Base-by-base conservation (phyloP, 2,113 vertebrate species). In the Phoenicopterus ruber region DNA sequence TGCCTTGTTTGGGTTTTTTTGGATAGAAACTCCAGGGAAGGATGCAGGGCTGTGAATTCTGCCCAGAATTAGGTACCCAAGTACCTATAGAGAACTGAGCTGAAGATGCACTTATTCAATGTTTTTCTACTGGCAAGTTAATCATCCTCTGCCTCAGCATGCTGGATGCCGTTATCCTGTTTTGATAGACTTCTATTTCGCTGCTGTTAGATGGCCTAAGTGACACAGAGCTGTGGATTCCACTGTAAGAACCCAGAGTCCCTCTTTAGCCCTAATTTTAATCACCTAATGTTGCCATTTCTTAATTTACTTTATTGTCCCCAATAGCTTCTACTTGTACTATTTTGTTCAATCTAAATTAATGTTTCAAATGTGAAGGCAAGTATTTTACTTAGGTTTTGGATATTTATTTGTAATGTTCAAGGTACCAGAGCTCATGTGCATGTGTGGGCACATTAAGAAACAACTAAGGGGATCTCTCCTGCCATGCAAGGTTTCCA, bases 351-450 rank as follows among this genome's bases (percentile, higher is more conserved):
- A 78, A 52, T 69, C 90, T 96, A 72, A 96, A 95, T 95, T 83
- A 95, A 85, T 95, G 83, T 72, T 95, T 96, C 93, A 94, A 86
- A 88, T 93, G 72, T 42, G 52, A 95, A 84, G 71, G 79, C 65
- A 86, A 85, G 63, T 85, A 86, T 66, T 86, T 32, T 66, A 82
- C 86, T 94, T 70, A 77, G 42, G 17, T 93, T 92, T 87, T 54
- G 58, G 61, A 52, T 50, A n/a, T 47, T 67, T 66, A 61, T 81
- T 87, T 82, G 62, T 47, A 81, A 72, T 52, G 26, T 42, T 46
- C 11, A 52, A 47, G 77, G 46, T 78, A 76, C n/a, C 20, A 42
- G 67, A 42, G 57, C 57, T 77, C 46, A 42, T 46, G 52, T 28
- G 57, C 36, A 40, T 17, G 6, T 40, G 36, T 22, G 44, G 44